Base-by-base conservation (phyloP, 2,888 invertebrate genomes). In the Leptopilina myrica region DNA sequence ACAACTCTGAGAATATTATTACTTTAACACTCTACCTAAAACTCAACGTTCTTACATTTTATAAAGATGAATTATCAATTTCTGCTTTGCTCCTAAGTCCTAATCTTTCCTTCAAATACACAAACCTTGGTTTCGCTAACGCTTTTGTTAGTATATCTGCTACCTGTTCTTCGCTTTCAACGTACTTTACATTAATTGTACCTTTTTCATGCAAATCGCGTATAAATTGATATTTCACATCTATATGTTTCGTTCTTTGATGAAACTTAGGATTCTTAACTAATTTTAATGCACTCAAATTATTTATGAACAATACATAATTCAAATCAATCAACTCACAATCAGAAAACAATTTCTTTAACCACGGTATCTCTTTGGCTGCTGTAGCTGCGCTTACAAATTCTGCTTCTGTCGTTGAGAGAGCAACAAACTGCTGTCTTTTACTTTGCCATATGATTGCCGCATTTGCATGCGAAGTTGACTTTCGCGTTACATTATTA, bases 391-490 rank as follows among this genome's bases (percentile, higher is more conserved):
- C 79, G 12, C 78, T 79, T 14, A 78, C 56, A 73, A 76, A 64
- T 73, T 81, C 79, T 2, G 78, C 77, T 76, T 81, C 79, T 0
- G 82, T 80, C 7, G 80, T 82, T 5, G 78, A 82, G 8, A 78
- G 11, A 20, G 80, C 64, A 6, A 80, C 80, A 15, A 67, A 76
- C 7, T 69, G 33, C 43, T 81, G 81, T 7, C 43, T 20, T 15
- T 80, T 79, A 67, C 77, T 81, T 65, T 76, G 62, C 78, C 79
- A 81, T 4, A 77, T 73, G 53, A 81, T 67, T 5, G 79, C 76
- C 12, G 69, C 76, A 33, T 43, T 64, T 8, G 73, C 46, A 15
- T 69, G 46, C 11, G 80, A 77, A 0, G 78, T 82, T 0, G 80
- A 82, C 12, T 77, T 77, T 76, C 79, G 64, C 0, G 79, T 76